Conservation (phyloP, 2,888 invertebrate genomes). For the Lithophane ornitopus region DNA sequence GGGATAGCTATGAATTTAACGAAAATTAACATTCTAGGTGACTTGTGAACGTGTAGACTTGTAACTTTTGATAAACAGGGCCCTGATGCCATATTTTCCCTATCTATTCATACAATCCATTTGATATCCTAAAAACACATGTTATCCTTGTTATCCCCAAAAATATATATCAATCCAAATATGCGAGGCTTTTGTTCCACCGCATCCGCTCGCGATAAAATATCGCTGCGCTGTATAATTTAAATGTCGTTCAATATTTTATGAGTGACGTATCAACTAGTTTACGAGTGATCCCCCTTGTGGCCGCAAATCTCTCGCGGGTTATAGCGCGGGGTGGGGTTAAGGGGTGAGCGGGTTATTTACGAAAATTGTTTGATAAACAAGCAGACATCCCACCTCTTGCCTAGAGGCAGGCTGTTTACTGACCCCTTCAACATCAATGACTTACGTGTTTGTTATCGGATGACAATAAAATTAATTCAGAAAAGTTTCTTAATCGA, state of each 20-base stretch:
- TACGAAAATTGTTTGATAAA: no score
- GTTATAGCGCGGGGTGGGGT: slow-evolving; percentile 62
- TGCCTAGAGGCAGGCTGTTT: no score
- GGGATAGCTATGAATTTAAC: no score
- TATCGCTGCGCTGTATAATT: slow-evolving; percentile 58
- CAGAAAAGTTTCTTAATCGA: no score
- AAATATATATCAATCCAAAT: slow-evolving; percentile 51
- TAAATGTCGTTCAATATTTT: slow-evolving; percentile 70
- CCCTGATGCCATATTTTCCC: background rate
- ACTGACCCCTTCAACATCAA: no score
- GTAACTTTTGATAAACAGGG: no score
- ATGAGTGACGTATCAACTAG: slow-evolving; percentile 71
- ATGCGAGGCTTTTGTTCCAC: slow-evolving; percentile 38
- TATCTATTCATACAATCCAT: slow-evolving; percentile 26
- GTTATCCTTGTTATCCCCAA: slow-evolving; percentile 41
- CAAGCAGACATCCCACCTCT: no score
- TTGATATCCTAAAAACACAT: slow-evolving; percentile 53
- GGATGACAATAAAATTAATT: no score
- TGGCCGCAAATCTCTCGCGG: slow-evolving; percentile 74
- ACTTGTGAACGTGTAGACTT: no score
- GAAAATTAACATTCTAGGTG: no score
- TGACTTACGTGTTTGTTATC: no score
- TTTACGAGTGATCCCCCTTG: slow-evolving; percentile 74
- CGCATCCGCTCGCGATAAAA: slow-evolving; percentile 50
- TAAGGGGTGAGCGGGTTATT: slow-evolving; percentile 39